Evolutionary conservation across 2,113 vertebrate genomes (phyloP).

Genomic region (Ptilonorhynchus violaceus): DNA sequence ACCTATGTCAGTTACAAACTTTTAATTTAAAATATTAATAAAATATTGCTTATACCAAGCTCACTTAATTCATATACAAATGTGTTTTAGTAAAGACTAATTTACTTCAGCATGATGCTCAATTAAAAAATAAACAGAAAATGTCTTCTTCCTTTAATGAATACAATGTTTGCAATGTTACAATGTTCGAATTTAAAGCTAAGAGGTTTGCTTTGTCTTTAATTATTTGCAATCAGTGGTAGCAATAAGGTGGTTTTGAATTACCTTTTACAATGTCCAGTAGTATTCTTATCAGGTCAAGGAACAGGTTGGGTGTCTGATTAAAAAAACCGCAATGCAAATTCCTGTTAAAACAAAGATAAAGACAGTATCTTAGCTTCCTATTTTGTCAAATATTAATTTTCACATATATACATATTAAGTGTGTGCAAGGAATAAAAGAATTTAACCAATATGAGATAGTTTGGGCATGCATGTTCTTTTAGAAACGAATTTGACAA

Average conservation of each 20-base stretch:
- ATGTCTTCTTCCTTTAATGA: background rate
- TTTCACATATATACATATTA: background rate
- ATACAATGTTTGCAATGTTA: background rate
- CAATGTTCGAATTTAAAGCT: background rate
- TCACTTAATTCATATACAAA: background rate
- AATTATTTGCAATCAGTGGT: background rate
- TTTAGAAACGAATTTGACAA: background rate
- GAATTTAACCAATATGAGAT: background rate
- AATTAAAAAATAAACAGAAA: background rate
- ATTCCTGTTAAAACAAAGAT: conserved; percentile 18
- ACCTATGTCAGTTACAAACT: rapidly evolving
- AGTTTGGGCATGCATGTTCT: rapidly evolving
- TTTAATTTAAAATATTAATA: background rate
- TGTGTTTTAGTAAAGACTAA: background rate
- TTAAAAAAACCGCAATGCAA: background rate
- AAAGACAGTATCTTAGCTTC: conserved; percentile 5
- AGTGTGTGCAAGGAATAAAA: background rate
- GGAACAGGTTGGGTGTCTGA: background rate
- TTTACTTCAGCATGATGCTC: background rate
- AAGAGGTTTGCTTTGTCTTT: background rate
- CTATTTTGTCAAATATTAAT: background rate
- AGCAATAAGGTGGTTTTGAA: background rate
- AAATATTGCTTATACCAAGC: background rate
- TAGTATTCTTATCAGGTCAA: background rate
- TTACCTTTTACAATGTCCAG: conserved; percentile 21